Base-by-base conservation (phyloP, 2,888 invertebrate species). In the Tetheella fluctuosa region DNA sequence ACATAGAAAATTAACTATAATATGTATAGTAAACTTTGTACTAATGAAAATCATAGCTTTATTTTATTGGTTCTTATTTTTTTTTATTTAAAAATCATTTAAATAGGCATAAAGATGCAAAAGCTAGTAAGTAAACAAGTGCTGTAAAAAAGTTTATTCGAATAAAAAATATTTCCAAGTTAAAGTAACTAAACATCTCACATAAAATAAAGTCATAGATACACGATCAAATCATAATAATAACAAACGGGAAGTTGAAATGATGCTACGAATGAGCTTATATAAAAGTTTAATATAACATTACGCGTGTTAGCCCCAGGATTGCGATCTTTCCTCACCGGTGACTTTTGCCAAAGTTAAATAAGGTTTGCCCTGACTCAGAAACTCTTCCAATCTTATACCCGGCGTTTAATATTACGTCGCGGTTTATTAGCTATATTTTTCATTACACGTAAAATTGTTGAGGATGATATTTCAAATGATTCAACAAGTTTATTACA, bases 331-430 rank as follows among this genome's bases (percentile, higher is more conserved):
- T 76, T 76, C 74, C 73, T 63, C 60, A 65, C 67, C 65, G 64
- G 71, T 68, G 78, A 81, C 68, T 84, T 81, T 75, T 58, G 68
- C 65, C 63, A 61, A 85, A 86, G 78, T 86, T 85, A 77, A 85
- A 86, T 84, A 85, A 77, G 80, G 77, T 78, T 76, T 66, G 20
- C 69, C 63, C 59, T 60, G 68, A 59, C 71, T 74, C 71, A 78
- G 80, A 78, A 69, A 79, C 74, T 34, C 34, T 59, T 61, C 70
- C 77, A 75, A 81, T 80, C 70, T 78, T 48, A n/a, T 68, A 66
- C 67, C 63, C 66, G 67, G 65, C 70, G 62, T 61, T 53, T 23
- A 57, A 59, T 61, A 63, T 65, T 59, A 63, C 57, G 59, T 17
- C 57, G 23, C 12, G 63, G 55, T 58, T 63, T 60, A 60, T 48